A percentile compares a stretch with the other conserved stretches of the same genome.
These are phyloP conservation scores for Nasonia vitripennis DNA, from an alignment of 1,140 invertebrate genomes.

Conservation along the genomic window DNA sequence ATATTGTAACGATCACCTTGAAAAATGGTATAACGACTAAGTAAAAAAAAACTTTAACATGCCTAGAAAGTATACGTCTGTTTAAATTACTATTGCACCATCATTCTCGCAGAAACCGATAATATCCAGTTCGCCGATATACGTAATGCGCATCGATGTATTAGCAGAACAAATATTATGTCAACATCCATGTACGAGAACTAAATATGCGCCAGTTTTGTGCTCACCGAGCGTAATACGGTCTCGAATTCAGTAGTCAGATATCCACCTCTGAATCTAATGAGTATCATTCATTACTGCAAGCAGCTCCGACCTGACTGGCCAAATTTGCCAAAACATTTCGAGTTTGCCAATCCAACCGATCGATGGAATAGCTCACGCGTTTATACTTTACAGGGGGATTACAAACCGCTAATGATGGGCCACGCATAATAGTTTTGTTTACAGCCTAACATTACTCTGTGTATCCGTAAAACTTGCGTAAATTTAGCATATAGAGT, in stretches of 20 bases:
- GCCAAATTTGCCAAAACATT: slow-evolving; percentile 7
- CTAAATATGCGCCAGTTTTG: not conserved
- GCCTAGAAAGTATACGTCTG: too few relatives aligned
- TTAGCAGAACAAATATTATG: too few relatives aligned
- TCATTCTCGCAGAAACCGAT: too few relatives aligned
- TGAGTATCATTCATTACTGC: not conserved
- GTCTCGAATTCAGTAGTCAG: too few relatives aligned
- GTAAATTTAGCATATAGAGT: not conserved
- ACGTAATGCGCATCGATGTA: too few relatives aligned
- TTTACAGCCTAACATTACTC: not conserved
- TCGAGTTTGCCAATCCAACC: not conserved
- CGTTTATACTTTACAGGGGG: not conserved
- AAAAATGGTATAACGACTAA: too few relatives aligned
- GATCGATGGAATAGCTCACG: not conserved
- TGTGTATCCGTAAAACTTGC: not conserved
- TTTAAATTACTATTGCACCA: too few relatives aligned
- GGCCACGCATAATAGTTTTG: not conserved
- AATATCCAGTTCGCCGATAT: too few relatives aligned
- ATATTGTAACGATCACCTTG: too few relatives aligned
- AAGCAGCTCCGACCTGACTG: not conserved
- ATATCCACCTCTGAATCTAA: not conserved
- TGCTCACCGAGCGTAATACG: too few relatives aligned
- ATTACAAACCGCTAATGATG: slow-evolving; percentile 14
- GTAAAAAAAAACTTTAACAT: too few relatives aligned
- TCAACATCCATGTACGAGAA: not conserved